Base-by-base conservation (phyloP, 2,888 invertebrate genomes). In the Chloroclysta siterata region DNA sequence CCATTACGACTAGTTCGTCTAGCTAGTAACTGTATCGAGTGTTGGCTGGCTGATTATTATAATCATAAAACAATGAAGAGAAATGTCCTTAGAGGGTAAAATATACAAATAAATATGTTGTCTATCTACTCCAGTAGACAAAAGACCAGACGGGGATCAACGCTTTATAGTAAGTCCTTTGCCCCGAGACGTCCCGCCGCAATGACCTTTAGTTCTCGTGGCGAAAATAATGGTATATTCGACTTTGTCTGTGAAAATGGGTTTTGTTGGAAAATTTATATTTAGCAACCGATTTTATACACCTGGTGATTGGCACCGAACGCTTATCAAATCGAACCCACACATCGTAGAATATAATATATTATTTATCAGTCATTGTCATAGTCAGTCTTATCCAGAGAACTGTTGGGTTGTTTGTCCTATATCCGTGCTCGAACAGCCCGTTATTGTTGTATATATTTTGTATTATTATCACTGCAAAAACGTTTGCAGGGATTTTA, bases 131-230 rank as follows among this genome's bases (percentile, higher is more conserved):
- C 10, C 46, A 17, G 57, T 55, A 58, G 54, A 58, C 51, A 22
- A 57, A 53, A 61, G 41, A 50, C 17, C 52, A 65, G 58, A 65
- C 61, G n/a, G 61, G 58, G 65, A 61, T 51, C 65, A 65, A 65
- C 54, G 65, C 58, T 58, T 51, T 52, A 14, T 54, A 29, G 50
- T 50, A 59, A 65, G 65, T 65, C 51, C 53, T 65, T 54, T 61
- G 29, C 53, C 47, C 61, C 57, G 54, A 44, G 14, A 17, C 46
- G 46, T 36, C 54, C 52, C 28, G 47, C 53, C 50, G 22, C 46
- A 33, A 47, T 42, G 52, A 61, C 58, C 58, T 62, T 58, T 64
- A 28, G 53, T 14, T 53, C 42, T 42, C 11, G 13, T 36, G 41
- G 46, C 54, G 39, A 33, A 60, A 54, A 48, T 54, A 59, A 42